phyloP scores from a whole-genome alignment of 2,797 vertebrate genomes.

The Mormyrops boulengeri region DNA sequence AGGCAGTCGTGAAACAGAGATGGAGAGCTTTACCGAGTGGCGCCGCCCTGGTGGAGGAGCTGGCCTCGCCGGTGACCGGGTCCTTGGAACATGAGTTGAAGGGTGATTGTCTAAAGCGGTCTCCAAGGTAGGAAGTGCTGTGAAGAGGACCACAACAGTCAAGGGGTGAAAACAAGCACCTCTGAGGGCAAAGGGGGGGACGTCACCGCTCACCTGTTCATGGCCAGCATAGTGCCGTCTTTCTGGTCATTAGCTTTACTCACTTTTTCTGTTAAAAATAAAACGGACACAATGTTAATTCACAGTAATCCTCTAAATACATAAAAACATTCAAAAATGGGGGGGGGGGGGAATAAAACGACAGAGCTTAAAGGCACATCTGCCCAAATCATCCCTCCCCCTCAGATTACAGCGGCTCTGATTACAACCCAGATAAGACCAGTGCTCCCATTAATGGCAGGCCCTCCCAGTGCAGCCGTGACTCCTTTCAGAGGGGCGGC shows the following conservation, averaged over 20 bases:
- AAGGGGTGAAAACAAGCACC: constrained; percentile 24
- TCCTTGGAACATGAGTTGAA: constrained; percentile 92
- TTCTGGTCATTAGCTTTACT: constrained; percentile 98
- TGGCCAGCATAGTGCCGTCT: constrained; percentile 77
- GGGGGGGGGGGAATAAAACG: background rate
- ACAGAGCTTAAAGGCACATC: background rate
- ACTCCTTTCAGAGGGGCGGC: background rate
- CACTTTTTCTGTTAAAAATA: constrained; percentile 81
- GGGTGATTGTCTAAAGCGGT: constrained; percentile 97
- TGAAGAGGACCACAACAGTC: constrained; percentile 17
- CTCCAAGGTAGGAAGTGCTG: constrained; percentile 90
- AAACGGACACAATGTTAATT: background rate
- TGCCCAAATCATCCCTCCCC: background rate
- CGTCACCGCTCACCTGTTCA: constrained; percentile 75
- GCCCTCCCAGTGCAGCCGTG: background rate
- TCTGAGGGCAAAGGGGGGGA: background rate
- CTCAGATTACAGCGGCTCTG: background rate
- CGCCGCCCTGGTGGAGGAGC: constrained; percentile 72
- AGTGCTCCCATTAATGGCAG: background rate
- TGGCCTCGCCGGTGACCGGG: constrained; percentile 76
- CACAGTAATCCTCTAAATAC: background rate
- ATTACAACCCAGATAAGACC: background rate
- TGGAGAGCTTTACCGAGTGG: constrained; percentile 68
- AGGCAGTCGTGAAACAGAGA: background rate
- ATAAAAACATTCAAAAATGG: background rate